Evolutionary conservation across 2,888 invertebrate species (phyloP), one percentile per base, ranked within the genome.

Genomic region (Spicauda simplicius): DNA sequence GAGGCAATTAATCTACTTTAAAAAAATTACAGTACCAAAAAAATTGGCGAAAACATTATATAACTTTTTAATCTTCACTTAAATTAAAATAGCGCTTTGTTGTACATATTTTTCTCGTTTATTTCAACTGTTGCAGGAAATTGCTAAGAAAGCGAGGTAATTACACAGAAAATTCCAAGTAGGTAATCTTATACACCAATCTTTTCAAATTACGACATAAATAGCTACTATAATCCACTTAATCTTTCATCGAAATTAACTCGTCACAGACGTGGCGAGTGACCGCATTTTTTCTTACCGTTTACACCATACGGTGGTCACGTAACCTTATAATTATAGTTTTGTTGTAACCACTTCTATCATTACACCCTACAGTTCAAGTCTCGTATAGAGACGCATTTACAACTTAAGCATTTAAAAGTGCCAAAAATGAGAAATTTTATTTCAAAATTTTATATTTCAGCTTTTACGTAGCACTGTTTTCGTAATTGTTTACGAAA

Each of bases 141-240:
- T 12, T 18, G 19, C 0, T n/a, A 30, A 45, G 45, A 58, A 58
- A 58, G 41, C 19, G n/a, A 45, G 20, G 12, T 14, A 45, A 8
- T 45, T 20, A n/a, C 25, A 45, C 45, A 19, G 41, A 20, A 45
- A 45, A 58, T 14, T 57, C 20, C 14, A 58, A 45, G 6, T 20
- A 33, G 33, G 33, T 33, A 33, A 58, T 45, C 45, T 37, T 14
- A 16, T 1, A 41, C 30, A 41, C 16, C 59, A 73, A 75, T 75
- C 70, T 73, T 72, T 25, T 25, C 69, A 68, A 71, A 75, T 75
- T 72, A 74, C 69, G 58, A 64, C 63, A 66, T 66, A 64, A 59
- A 57, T 33, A 18, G 65, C 68, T 12, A 58, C 8, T 16, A 6
- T 60, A 61, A 56, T 69, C 68, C 50, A 62, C 30, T 63, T 58